Conservation (phyloP, 2,888 invertebrate species). For the Automeris io region DNA sequence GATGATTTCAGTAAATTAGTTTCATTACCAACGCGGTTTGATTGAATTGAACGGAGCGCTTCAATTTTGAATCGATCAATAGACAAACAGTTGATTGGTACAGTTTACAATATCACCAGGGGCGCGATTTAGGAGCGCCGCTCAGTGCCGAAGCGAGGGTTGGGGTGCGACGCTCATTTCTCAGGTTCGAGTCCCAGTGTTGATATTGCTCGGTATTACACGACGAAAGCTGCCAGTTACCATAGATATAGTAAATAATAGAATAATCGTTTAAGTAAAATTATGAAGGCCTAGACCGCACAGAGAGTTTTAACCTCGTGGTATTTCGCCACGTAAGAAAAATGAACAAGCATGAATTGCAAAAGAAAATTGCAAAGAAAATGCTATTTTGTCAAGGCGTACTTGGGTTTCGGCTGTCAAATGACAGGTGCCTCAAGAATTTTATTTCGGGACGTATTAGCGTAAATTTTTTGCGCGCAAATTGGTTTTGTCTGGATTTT, state of each 20-base stretch:
- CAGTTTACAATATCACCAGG: constrained; percentile 22
- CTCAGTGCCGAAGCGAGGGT: constrained; percentile 2
- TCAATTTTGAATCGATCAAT: background rate
- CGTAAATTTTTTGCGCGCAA: no score
- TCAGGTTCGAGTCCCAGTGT: constrained; percentile 70
- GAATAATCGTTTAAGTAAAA: constrained; percentile 10
- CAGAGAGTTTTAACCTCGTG: no score
- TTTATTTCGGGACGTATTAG: no score
- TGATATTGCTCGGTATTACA: constrained; percentile 75
- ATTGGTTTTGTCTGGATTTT: no score
- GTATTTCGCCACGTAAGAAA: no score
- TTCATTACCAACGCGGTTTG: no score
- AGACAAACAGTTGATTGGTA: constrained; percentile 16
- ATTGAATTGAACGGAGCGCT: background rate
- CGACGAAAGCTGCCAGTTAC: constrained; percentile 62
- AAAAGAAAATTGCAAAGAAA: background rate
- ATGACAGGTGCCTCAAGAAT: no score
- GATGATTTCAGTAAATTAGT: no score
- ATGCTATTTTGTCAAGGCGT: no score
- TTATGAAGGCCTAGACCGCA: no score
- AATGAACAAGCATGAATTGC: background rate
- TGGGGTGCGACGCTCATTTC: constrained; percentile 54
- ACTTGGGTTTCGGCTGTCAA: no score
- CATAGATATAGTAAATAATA: constrained; percentile 23
- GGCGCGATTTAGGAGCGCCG: constrained; percentile 7